Evolutionary conservation across 1,140 invertebrate species (phyloP).

Genomic region (Drosophila nigromelanica): DNA sequence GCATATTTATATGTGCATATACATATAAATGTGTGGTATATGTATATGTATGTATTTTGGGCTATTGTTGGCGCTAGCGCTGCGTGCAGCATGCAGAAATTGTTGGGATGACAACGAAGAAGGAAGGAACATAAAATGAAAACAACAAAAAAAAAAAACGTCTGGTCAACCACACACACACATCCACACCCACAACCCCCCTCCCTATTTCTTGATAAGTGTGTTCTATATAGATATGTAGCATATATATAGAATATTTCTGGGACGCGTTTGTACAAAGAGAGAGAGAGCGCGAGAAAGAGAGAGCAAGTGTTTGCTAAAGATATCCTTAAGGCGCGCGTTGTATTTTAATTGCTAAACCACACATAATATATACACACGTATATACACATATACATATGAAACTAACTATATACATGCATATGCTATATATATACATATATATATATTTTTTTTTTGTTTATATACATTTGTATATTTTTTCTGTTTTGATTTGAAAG

Average conservation of each 20-base stretch:
- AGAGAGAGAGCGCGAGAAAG: background rate
- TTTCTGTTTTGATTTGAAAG: constrained; percentile 9
- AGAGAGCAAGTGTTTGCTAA: background rate
- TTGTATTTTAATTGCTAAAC: constrained; percentile 33
- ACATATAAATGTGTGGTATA: background rate
- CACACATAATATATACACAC: background rate
- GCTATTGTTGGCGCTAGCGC: constrained; percentile 30
- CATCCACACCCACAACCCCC: background rate
- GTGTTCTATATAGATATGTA: background rate
- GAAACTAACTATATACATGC: background rate
- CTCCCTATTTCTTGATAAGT: background rate
- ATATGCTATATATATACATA: constrained; percentile 3
- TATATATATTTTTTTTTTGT: constrained; percentile 15
- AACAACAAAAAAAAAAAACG: constrained; percentile 4
- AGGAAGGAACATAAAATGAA: background rate
- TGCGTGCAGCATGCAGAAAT: constrained; percentile 11
- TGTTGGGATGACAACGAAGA: constrained; percentile 12
- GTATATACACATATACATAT: constrained; percentile 9
- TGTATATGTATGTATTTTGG: constrained; percentile 3
- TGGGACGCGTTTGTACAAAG: constrained; percentile 39
- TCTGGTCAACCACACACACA: constrained; percentile 4
- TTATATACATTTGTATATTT: constrained; percentile 23
- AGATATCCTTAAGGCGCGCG: constrained; percentile 36
- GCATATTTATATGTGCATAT: background rate
- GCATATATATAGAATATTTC: constrained; percentile 2